phyloP scores from a whole-genome alignment of 2,888 invertebrate genomes.

The Rambutsinella grinnellia region DNA sequence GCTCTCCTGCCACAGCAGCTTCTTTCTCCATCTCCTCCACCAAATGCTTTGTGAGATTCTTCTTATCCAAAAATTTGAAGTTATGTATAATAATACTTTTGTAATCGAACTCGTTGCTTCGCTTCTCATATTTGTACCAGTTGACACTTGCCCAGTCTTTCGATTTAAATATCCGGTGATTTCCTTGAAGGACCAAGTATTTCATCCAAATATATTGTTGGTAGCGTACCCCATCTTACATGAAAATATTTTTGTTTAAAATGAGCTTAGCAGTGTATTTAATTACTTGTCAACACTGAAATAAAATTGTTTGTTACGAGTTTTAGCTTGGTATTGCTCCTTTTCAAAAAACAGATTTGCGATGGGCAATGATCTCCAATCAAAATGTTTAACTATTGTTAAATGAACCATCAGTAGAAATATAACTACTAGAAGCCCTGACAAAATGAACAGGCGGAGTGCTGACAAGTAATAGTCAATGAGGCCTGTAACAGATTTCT shows the following conservation, averaged over 20 bases:
- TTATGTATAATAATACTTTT: not conserved
- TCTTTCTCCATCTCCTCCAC: slow-evolving; percentile 9
- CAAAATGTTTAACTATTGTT: slow-evolving; percentile 19
- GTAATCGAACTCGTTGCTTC: slow-evolving; percentile 18
- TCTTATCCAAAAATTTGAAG: slow-evolving; percentile 25
- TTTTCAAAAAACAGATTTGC: slow-evolving; percentile 1
- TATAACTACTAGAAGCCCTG: not conserved
- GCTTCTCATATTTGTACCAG: slow-evolving; percentile 34
- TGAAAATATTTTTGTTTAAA: not conserved
- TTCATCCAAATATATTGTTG: slow-evolving; percentile 36
- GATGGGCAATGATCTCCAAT: slow-evolving; percentile 18
- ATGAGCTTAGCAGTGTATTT: not conserved
- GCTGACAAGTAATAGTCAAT: not conserved
- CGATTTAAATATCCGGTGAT: slow-evolving; percentile 9
- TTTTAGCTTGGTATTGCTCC: slow-evolving; percentile 5
- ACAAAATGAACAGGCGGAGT: not conserved
- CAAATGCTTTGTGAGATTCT: slow-evolving; percentile 21
- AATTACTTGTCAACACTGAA: not conserved
- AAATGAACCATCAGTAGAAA: slow-evolving; percentile 15
- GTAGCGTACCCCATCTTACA: slow-evolving; percentile 20
- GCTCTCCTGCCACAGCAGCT: too few species aligned
- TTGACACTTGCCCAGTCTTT: not conserved
- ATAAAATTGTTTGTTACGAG: not conserved
- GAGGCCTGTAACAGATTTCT: not conserved
- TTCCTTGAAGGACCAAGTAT: slow-evolving; percentile 19